phyloP scores from a whole-genome alignment of 2,113 vertebrate species.

The Pao palembangensis region DNA sequence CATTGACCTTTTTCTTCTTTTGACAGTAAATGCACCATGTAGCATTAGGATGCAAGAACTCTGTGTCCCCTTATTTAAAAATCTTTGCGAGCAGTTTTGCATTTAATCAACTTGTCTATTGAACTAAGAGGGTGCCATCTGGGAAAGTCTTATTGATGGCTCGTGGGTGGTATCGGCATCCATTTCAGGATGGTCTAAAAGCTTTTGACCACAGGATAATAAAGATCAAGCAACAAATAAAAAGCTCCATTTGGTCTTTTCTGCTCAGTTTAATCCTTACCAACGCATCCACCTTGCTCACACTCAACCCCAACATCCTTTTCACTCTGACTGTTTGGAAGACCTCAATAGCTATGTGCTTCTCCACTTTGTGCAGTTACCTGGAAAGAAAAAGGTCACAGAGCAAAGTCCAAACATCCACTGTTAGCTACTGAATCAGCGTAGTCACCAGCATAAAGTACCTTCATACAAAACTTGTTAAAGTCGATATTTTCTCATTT shows the following conservation, averaged over 20 bases:
- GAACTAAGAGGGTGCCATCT: slow-evolving; percentile 1
- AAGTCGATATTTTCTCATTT: too few relatives aligned
- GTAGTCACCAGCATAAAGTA: not conserved
- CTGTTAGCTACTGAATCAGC: slow-evolving; percentile 8
- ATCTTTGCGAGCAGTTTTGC: not conserved
- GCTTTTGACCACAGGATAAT: slow-evolving; percentile 15
- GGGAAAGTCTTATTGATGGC: slow-evolving; percentile 3
- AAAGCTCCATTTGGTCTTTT: slow-evolving; percentile 19
- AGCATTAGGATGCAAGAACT: slow-evolving; percentile 1
- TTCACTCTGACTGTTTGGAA: slow-evolving; percentile 31
- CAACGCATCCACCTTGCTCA: slow-evolving; percentile 8
- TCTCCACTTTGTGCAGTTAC: slow-evolving; percentile 20
- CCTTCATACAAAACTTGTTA: not conserved
- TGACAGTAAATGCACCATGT: slow-evolving; percentile 3
- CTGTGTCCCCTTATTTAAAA: not conserved
- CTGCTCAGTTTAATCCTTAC: slow-evolving; percentile 13
- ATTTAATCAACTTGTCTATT: not conserved
- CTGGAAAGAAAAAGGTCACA: slow-evolving; percentile 19
- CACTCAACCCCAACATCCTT: slow-evolving; percentile 30
- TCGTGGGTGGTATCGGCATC: not conserved
- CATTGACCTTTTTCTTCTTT: slow-evolving; percentile 15
- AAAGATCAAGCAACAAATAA: slow-evolving; percentile 33
- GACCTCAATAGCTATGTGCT: slow-evolving; percentile 7
- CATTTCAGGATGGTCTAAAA: not conserved
- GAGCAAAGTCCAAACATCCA: slow-evolving; percentile 20